phyloP scores from a whole-genome alignment of 2,888 invertebrate species.

The Macaria notata region DNA sequence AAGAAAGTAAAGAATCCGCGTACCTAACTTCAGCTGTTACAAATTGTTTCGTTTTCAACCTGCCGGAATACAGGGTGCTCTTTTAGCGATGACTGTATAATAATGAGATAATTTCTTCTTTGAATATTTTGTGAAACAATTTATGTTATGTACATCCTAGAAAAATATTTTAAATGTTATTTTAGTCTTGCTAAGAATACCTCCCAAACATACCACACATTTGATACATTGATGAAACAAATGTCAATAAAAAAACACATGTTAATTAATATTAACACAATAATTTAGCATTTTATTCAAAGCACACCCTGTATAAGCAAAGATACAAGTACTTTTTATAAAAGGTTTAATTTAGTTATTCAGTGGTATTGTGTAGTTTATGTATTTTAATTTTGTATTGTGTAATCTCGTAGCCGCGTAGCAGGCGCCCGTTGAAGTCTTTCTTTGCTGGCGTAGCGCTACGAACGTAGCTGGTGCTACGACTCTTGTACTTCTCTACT shows the following conservation, averaged over 20 bases:
- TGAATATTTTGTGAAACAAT: too few relatives aligned
- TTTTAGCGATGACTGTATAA: too few relatives aligned
- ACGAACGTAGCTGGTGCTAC: conserved; percentile 9
- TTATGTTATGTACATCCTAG: too few relatives aligned
- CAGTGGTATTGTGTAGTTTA: conserved; percentile 7
- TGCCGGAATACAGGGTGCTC: neutral
- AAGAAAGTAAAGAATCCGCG: conserved; percentile 24
- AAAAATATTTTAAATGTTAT: too few relatives aligned
- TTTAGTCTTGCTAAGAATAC: too few relatives aligned
- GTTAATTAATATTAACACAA: too few relatives aligned
- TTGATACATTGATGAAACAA: too few relatives aligned
- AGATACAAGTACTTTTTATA: neutral
- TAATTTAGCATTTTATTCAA: too few relatives aligned
- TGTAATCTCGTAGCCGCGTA: conserved; percentile 25
- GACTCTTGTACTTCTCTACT: neutral
- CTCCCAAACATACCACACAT: too few relatives aligned
- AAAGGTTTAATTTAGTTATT: conserved; percentile 9
- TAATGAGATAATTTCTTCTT: too few relatives aligned
- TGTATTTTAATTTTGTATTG: conserved; percentile 23
- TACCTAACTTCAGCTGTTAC: conserved; percentile 15
- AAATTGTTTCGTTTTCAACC: conserved; percentile 19
- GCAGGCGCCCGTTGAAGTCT: conserved; percentile 41
- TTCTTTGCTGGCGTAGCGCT: conserved; percentile 38
- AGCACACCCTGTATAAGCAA: too few relatives aligned
- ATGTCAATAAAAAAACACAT: too few relatives aligned